phyloP scores from a whole-genome alignment of 2,797 vertebrate species.

The Protosalanx chinensis region DNA sequence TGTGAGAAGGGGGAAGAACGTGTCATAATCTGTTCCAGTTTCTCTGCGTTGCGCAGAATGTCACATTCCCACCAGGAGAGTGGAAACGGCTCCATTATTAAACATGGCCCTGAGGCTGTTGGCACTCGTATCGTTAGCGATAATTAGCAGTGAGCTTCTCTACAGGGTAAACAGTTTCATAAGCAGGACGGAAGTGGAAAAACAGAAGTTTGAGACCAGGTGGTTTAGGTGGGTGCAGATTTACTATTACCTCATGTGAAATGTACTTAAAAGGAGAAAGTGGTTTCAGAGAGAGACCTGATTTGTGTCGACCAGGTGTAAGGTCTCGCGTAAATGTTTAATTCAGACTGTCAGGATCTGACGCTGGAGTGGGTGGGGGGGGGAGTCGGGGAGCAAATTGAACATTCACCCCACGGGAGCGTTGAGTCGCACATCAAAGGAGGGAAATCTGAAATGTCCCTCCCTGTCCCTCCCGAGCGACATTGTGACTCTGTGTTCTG shows the following conservation, averaged over 20 bases:
- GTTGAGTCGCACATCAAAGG: constrained; percentile 57
- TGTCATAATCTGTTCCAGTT: constrained; percentile 48
- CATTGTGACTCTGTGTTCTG: constrained; percentile 5
- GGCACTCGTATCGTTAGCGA: constrained; percentile 45
- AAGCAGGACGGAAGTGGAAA: constrained; percentile 43
- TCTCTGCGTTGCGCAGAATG: constrained; percentile 33
- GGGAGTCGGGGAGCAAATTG: constrained; percentile 33
- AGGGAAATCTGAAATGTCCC: constrained; percentile 43
- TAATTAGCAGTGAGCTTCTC: constrained; percentile 67
- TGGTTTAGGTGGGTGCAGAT: constrained; percentile 44
- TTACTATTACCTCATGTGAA: constrained; percentile 31
- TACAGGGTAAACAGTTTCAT: constrained; percentile 59
- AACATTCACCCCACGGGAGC: constrained; percentile 50
- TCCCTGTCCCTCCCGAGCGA: constrained; percentile 43
- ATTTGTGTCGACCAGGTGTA: constrained; percentile 21
- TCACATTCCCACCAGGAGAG: constrained; percentile 47
- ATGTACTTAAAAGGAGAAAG: constrained; percentile 25
- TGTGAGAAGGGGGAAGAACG: constrained; percentile 28
- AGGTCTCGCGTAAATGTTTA: constrained; percentile 48
- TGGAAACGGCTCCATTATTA: constrained; percentile 61
- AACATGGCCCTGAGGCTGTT: constrained; percentile 40
- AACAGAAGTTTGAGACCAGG: constrained; percentile 33
- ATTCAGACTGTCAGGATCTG: constrained; percentile 51
- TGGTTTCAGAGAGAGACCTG: background rate
- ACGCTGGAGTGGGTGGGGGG: too few relatives aligned